phyloP scores from a whole-genome alignment of 2,888 invertebrate genomes.

The Autographa gamma region DNA sequence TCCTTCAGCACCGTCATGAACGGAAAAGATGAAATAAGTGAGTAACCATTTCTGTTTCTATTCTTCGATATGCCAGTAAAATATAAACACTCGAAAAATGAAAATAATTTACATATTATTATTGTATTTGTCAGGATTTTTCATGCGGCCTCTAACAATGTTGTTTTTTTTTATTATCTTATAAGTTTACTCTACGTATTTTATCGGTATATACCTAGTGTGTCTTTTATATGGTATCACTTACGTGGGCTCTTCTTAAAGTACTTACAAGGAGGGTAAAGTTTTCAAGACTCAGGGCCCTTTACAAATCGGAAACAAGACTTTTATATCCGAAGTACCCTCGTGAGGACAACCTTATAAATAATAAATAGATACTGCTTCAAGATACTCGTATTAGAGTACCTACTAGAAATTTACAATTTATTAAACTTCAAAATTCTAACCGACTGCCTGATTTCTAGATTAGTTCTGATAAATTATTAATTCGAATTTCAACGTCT shows the following conservation, averaged over 20 bases:
- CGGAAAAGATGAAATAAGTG: slow-evolving; percentile 91
- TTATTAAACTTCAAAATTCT: not conserved
- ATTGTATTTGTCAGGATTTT: too few relatives aligned
- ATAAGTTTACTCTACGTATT: not conserved
- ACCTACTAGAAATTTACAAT: slow-evolving; percentile 1
- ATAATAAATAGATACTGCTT: slow-evolving; percentile 4
- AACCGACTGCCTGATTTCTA: not conserved
- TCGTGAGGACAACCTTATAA: slow-evolving; percentile 1
- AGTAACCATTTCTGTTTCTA: slow-evolving; percentile 63
- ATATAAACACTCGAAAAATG: not conserved
- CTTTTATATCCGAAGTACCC: slow-evolving; percentile 1
- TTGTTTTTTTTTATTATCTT: too few relatives aligned
- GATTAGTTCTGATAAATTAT: too few relatives aligned
- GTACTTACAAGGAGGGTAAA: slow-evolving; percentile 4
- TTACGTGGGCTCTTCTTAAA: not conserved
- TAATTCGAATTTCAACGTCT: not conserved
- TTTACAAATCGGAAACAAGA: slow-evolving; percentile 2
- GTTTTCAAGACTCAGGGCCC: slow-evolving; percentile 4
- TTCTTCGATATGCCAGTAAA: not conserved
- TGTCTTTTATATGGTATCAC: not conserved
- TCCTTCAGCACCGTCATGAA: slow-evolving; percentile 93
- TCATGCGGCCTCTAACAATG: too few relatives aligned
- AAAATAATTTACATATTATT: too few relatives aligned
- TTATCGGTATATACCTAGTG: not conserved
- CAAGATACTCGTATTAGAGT: not conserved